Conservation (phyloP, 1,140 invertebrate species). For the Neoseiulus cucumeris region DNA sequence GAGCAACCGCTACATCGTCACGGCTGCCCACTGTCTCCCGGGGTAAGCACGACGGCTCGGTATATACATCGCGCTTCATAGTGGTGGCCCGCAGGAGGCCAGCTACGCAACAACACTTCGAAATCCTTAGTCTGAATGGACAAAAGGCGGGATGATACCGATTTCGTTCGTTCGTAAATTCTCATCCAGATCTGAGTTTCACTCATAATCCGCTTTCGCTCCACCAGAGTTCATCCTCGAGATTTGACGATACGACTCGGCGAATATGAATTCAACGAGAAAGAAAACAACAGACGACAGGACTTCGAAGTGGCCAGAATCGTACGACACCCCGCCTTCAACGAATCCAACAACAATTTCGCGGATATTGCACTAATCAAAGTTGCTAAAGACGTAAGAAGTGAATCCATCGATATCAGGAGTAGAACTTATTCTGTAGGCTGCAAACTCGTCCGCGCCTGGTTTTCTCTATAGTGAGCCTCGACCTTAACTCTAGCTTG, state of each 20-base stretch:
- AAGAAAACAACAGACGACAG: slow-evolving; percentile 16
- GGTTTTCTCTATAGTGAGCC: too few relatives aligned
- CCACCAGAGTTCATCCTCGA: slow-evolving; percentile 18
- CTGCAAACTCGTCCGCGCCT: too few relatives aligned
- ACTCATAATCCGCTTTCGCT: not conserved
- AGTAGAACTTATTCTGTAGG: too few relatives aligned
- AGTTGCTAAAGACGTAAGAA: slow-evolving; percentile 16
- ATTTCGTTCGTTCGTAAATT: too few relatives aligned
- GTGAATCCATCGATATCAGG: too few relatives aligned
- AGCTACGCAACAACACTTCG: too few relatives aligned
- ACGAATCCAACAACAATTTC: slow-evolving; percentile 22
- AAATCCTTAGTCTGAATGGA: too few relatives aligned
- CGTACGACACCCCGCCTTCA: slow-evolving; percentile 17
- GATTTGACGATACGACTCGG: slow-evolving; percentile 22
- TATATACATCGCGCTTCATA: too few relatives aligned
- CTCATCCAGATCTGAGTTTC: too few relatives aligned
- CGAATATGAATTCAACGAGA: slow-evolving; percentile 22
- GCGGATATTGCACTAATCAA: slow-evolving; percentile 26
- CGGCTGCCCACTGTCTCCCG: not conserved
- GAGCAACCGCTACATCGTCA: slow-evolving; percentile 1
- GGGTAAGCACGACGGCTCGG: not conserved
- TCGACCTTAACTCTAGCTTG: too few relatives aligned
- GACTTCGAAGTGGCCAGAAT: slow-evolving; percentile 18
- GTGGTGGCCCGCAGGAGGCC: too few relatives aligned
- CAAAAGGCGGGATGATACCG: too few relatives aligned